Evolutionary conservation across 2,113 vertebrate species (phyloP), one percentile per base, ranked within the genome.

Genomic region (Catharus bicknelli): DNA sequence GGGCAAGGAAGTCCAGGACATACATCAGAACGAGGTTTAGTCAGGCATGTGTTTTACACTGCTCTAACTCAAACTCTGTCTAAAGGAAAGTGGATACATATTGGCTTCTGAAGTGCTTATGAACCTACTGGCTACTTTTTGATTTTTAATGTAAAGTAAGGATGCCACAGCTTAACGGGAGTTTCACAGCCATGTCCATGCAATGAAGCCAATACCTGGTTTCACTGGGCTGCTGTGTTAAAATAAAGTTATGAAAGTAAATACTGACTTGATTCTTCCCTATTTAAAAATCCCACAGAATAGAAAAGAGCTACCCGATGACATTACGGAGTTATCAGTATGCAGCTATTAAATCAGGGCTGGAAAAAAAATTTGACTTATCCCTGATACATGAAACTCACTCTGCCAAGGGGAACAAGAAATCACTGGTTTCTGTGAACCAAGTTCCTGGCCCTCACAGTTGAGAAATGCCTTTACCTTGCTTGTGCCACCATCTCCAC

Each of bases 381-480:
- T 22, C 21, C 23, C 12, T 54, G 16, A 43, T 36, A 48, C 0
- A 4, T 11, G 72, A 92, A 93, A 72, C 51, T 76, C 54, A 30
- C 66, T 30, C 66, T 16, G 32, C 16, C 45, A 68, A 85, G 81
- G 81, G 70, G 58, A 96, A 11, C n/a, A 85, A 84, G 84, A 95
- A 94, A 45, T 47, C 55, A 23, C 7, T 48, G 78, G 74, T 76
- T 90, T 92, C 92, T 76, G 58, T 7, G 18, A 79, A 40, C 47
- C 0, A 0, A 76, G 66, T 17, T 69, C 73, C 83, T 53, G 27
- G 50, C 42, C 64, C 73, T 32, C 2, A 3, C 30, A 55, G 34
- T 5, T 77, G 67, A 79, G 78, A 90, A 92, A 93, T 7, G 19
- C 11, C 66, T 70, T 51, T 1, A 20, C 78, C 69, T 84, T 25